Conservation (phyloP, 2,888 invertebrate genomes). For the Caenorhabditis angaria region DNA sequence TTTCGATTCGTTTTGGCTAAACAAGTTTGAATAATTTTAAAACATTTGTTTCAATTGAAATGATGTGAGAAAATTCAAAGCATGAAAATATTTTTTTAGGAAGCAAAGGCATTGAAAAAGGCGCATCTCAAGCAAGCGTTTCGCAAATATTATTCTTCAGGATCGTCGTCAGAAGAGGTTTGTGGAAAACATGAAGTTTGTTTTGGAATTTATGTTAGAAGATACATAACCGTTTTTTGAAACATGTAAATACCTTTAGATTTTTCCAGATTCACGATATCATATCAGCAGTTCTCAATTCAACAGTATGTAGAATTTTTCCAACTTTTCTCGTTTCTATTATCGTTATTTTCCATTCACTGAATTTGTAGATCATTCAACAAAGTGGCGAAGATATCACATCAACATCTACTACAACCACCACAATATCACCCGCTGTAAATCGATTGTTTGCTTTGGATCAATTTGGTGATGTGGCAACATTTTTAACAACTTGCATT, state of each 20-base stretch:
- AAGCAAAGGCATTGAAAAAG: conserved; percentile 47
- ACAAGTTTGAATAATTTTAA: conserved; percentile 40
- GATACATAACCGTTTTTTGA: background rate
- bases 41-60: background rate
- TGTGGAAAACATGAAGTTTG: background rate
- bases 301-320: conserved; percentile 35
- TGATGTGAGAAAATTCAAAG: background rate
- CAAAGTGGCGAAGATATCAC: conserved; percentile 14
- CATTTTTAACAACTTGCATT: conserved; percentile 68
- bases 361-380: background rate
- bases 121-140: conserved; percentile 44
- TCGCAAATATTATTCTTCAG: conserved; percentile 29
- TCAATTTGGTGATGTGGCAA: conserved; percentile 70
- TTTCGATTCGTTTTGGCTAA: conserved; percentile 70
- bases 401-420: conserved; percentile 21
- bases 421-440: too few relatives aligned
- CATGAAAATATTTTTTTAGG: conserved; percentile 23
- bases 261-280: conserved; percentile 18
- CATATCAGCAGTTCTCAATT: conserved; percentile 31
- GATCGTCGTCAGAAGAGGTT: conserved; percentile 40
- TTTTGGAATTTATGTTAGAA: background rate
- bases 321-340: too few relatives aligned
- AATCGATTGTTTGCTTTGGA: conserved; percentile 60
- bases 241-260: too few relatives aligned
- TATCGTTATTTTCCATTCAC: conserved; percentile 3